Percentiles rank a stretch among this genome's conserved stretches.
Evolutionary conservation across 2,113 vertebrate species (phyloP).

Genomic region (Amazona vittata): DNA sequence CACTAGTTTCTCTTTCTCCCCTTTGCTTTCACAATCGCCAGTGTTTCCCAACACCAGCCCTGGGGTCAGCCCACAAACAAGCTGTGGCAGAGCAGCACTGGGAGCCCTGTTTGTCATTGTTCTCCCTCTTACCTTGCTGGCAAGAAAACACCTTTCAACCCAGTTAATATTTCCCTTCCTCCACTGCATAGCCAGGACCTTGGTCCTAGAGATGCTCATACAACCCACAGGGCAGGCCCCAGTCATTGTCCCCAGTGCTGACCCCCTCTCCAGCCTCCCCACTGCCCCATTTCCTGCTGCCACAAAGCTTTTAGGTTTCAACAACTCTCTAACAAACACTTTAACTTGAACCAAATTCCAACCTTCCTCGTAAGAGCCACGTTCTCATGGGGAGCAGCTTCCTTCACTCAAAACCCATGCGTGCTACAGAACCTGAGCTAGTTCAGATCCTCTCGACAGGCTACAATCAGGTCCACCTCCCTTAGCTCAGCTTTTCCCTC

Average conservation of each 20-base stretch:
- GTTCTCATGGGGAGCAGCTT: not conserved
- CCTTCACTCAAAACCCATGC: fast-evolving
- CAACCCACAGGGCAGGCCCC: fast-evolving
- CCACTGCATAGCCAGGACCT: not conserved
- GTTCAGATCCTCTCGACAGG: not conserved
- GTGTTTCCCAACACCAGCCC: not conserved
- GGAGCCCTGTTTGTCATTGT: fast-evolving
- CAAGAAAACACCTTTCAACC: not conserved
- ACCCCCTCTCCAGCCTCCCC: not conserved
- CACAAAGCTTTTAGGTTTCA: not conserved
- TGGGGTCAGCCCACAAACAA: not conserved
- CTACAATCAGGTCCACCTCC: not conserved
- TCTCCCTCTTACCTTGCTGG: not conserved
- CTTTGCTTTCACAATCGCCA: not conserved
- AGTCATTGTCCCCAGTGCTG: fast-evolving
- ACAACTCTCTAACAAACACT: not conserved
- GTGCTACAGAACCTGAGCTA: not conserved
- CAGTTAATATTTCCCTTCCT: not conserved
- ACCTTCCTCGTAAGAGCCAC: not conserved
- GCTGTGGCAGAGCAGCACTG: not conserved
- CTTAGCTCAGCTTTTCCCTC: not conserved
- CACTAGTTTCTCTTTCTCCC: not conserved
- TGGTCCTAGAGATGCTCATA: not conserved
- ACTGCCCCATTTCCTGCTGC: fast-evolving
- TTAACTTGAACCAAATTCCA: not conserved